These are phyloP conservation scores for Sebastes matsubarae DNA, from an alignment of 2,797 vertebrate species.

Conservation along the genomic window DNA sequence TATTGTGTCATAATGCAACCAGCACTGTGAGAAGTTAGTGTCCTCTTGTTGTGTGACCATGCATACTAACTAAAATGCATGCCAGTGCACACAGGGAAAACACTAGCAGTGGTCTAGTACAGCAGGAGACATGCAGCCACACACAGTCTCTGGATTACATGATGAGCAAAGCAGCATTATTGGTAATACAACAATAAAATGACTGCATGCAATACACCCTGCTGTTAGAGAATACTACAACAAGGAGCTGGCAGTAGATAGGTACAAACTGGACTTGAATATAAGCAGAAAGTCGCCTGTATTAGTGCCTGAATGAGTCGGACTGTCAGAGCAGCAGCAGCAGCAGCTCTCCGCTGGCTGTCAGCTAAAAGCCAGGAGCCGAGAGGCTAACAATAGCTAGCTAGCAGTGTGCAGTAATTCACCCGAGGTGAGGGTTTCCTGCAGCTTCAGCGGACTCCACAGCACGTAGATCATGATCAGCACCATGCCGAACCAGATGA, in stretches of 20 bases:
- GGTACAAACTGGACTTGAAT: not conserved
- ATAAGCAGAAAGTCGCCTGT: not conserved
- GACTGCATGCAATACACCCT: not conserved
- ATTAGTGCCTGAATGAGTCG: not conserved
- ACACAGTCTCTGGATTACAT: not conserved
- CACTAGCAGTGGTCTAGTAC: accelerated
- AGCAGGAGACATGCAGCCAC: not conserved
- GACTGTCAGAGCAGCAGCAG: slow-evolving; percentile 56
- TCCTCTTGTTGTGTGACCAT: not conserved
- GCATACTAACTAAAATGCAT: not conserved
- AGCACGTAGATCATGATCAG: slow-evolving; percentile 91
- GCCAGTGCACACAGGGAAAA: not conserved
- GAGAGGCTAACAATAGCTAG: slow-evolving; percentile 75
- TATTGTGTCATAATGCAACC: too few species aligned
- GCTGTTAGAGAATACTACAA: not conserved
- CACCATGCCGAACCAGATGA: slow-evolving; percentile 87
- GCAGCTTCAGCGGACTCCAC: slow-evolving; percentile 92
- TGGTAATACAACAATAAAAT: not conserved
- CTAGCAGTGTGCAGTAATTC: slow-evolving; percentile 68
- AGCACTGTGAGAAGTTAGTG: not conserved
- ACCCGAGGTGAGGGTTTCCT: slow-evolving; percentile 93
- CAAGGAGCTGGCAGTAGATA: accelerated
- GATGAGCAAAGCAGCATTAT: not conserved
- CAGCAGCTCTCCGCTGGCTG: slow-evolving; percentile 42
- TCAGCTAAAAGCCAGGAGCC: slow-evolving; percentile 40